A percentile compares a stretch with the other conserved stretches of the same genome.
Evolutionary conservation across 2,797 vertebrate species (phyloP).

Genomic region (Bovichtus variegatus): DNA sequence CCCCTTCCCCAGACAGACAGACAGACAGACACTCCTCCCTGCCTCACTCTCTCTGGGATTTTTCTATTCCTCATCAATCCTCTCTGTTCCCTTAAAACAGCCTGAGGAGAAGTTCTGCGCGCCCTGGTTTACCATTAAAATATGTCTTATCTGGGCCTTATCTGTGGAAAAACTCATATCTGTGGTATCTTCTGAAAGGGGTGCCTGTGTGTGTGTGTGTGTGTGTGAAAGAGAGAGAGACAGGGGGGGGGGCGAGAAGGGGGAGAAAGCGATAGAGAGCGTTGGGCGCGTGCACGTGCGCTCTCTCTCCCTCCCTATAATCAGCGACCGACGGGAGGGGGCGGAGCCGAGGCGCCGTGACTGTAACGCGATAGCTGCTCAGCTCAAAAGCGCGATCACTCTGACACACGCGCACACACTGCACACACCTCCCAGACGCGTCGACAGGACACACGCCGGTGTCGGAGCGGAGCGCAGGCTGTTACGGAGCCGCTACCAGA

Average conservation of each 20-base stretch:
- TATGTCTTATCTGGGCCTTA: constrained; percentile 55
- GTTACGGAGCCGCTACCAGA: constrained; percentile 36
- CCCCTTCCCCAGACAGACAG: background rate
- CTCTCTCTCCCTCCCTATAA: constrained; percentile 72
- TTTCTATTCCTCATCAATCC: constrained; percentile 11
- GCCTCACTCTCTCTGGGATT: constrained; percentile 29
- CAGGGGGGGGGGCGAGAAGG: background rate
- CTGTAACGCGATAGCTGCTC: constrained; percentile 90
- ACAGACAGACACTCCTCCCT: constrained; percentile 31
- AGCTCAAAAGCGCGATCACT: constrained; percentile 84
- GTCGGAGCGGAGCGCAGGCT: constrained; percentile 46
- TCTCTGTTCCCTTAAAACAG: constrained; percentile 42
- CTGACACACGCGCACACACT: constrained; percentile 78
- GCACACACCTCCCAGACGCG: constrained; percentile 59
- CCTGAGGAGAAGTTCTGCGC: constrained; percentile 49
- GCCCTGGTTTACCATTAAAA: constrained; percentile 53
- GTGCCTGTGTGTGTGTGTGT: background rate
- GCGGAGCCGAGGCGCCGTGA: constrained; percentile 87
- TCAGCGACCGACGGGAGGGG: constrained; percentile 82
- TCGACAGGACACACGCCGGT: constrained; percentile 55
- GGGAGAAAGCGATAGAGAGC: constrained; percentile 2
- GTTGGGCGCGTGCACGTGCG: background rate
- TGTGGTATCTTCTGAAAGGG: constrained; percentile 47
- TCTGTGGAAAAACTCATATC: constrained; percentile 53
- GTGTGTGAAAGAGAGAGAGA: background rate